Evolutionary conservation across 2,113 vertebrate genomes (phyloP).

Genomic region (Labeo rohita): DNA sequence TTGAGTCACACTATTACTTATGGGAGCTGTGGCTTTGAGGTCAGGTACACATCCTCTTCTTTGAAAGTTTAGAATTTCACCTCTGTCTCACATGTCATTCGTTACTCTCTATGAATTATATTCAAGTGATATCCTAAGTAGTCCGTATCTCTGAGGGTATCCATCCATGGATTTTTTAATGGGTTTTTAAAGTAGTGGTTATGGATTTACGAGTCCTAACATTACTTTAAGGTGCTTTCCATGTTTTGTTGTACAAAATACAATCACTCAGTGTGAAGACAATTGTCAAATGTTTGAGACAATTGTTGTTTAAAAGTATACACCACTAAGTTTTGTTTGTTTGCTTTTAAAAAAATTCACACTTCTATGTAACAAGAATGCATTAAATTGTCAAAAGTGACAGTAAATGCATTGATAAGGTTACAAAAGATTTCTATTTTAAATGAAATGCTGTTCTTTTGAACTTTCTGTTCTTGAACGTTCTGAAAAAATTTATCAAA

Average conservation of each 20-base stretch:
- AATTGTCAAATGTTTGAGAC: background rate
- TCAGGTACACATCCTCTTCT: slow-evolving; percentile 48
- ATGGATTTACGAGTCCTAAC: no score
- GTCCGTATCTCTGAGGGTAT: no score
- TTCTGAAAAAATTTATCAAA: background rate
- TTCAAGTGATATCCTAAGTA: background rate
- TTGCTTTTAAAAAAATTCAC: background rate
- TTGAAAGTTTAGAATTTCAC: slow-evolving; percentile 26
- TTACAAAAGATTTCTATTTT: background rate
- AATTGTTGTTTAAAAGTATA: background rate
- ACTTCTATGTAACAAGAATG: background rate
- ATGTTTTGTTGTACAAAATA: background rate
- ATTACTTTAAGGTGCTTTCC: background rate
- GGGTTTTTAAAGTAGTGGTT: no score
- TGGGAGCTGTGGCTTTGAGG: slow-evolving; percentile 42
- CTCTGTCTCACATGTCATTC: background rate
- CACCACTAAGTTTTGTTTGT: no score
- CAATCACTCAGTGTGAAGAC: background rate
- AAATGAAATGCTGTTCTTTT: background rate
- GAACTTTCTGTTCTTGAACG: background rate
- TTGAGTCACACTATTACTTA: slow-evolving; percentile 19
- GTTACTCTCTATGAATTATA: background rate
- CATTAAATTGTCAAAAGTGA: background rate
- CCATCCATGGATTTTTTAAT: no score
- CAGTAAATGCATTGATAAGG: background rate